Conservation (phyloP, 2,797 vertebrate species). For the Pteropus rufus region DNA sequence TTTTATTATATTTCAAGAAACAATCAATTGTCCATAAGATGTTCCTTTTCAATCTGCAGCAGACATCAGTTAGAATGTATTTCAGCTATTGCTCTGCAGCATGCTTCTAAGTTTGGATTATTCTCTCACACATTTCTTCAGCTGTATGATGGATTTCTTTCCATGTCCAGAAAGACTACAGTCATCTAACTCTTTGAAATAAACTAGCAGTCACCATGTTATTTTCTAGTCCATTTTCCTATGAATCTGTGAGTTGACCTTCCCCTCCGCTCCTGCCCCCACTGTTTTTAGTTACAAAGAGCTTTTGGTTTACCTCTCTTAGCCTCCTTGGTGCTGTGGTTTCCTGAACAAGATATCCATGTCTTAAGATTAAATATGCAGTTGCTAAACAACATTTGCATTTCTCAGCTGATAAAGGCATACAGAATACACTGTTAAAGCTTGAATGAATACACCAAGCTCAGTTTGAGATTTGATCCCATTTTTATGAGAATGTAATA, state of each 20-base stretch:
- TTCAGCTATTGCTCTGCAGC: slow-evolving; percentile 29
- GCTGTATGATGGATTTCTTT: slow-evolving; percentile 36
- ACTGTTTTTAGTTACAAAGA: neutral
- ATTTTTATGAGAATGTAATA: slow-evolving; percentile 60
- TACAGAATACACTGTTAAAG: slow-evolving; percentile 17
- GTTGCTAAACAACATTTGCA: slow-evolving; percentile 18
- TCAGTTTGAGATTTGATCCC: slow-evolving; percentile 48
- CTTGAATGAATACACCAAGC: slow-evolving; percentile 22
- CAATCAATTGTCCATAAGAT: slow-evolving; percentile 56
- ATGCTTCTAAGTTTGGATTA: slow-evolving; percentile 24
- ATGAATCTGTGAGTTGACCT: neutral
- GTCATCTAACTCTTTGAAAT: neutral
- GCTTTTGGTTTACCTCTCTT: neutral
- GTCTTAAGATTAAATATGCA: slow-evolving; percentile 5
- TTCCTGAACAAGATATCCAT: neutral
- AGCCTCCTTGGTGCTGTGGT: neutral
- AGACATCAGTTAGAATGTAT: slow-evolving; percentile 49
- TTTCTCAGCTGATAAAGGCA: slow-evolving; percentile 64
- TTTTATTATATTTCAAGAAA: slow-evolving; percentile 65
- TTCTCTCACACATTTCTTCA: slow-evolving; percentile 33
- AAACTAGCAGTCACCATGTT: neutral
- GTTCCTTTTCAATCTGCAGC: slow-evolving; percentile 47
- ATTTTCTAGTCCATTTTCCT: slow-evolving; percentile 15
- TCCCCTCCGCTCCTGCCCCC: neutral
- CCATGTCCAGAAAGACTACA: neutral